phyloP scores from a whole-genome alignment of 2,797 vertebrate species.

The Argentina silus region DNA sequence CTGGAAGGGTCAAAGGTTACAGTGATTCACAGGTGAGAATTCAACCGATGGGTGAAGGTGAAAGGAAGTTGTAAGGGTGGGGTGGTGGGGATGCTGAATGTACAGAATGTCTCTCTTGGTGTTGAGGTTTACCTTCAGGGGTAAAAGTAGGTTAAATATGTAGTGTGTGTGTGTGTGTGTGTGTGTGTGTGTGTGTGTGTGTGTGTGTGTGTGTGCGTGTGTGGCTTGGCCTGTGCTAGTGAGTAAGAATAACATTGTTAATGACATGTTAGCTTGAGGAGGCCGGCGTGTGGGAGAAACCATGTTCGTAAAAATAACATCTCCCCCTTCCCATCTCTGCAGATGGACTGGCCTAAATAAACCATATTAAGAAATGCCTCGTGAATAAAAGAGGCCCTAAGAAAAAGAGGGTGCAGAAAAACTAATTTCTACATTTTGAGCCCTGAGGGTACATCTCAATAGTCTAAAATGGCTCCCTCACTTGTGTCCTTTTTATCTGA shows the following conservation, averaged over 20 bases:
- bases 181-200: neutral
- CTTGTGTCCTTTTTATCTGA: no score
- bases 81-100: neutral
- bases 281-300: constrained; percentile 13
- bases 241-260: constrained; percentile 38
- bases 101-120: neutral
- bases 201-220: neutral
- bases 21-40: neutral
- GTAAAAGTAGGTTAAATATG: neutral
- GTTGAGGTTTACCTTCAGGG: neutral
- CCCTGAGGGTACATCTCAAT: neutral
- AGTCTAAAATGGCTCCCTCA: neutral
- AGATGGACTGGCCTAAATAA: constrained; percentile 25
- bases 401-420: neutral
- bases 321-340: constrained; percentile 11
- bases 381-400: constrained; percentile 1
- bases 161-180: neutral
- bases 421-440: neutral
- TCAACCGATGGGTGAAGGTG: neutral
- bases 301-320: constrained; percentile 32
- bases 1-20: constrained; percentile 9
- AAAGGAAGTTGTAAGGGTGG: neutral
- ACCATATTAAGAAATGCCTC: constrained; percentile 21
- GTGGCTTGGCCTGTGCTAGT: constrained; percentile 15
- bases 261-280: constrained; percentile 30